Conservation (phyloP, 92 coral and sea anemone genomes). For the Epizoanthus rinbou region DNA sequence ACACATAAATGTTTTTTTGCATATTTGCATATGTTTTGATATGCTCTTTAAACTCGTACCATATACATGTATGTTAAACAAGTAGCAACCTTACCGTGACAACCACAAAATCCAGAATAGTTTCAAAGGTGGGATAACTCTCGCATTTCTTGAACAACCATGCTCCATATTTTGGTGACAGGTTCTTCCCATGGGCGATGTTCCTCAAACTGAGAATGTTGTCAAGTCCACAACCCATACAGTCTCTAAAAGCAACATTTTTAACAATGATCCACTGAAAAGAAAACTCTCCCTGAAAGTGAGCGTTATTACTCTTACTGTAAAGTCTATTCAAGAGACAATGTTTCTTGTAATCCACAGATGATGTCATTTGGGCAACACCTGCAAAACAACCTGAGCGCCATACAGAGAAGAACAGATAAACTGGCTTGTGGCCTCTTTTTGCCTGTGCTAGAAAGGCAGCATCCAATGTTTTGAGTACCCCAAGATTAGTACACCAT, state of each 20-base stretch:
- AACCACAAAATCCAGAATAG: conserved; percentile 6
- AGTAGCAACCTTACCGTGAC: conserved; percentile 5
- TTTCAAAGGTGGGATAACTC: not conserved
- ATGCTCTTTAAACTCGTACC: no score
- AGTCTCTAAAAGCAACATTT: not conserved
- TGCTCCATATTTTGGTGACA: not conserved
- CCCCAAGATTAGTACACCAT: conserved; percentile 31
- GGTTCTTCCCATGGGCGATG: not conserved
- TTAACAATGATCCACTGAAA: conserved; percentile 50
- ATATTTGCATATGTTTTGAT: no score
- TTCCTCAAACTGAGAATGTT: not conserved
- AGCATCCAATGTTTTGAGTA: conserved; percentile 25
- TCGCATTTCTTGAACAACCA: conserved; percentile 25
- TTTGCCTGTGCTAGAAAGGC: conserved; percentile 26
- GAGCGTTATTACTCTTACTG: not conserved
- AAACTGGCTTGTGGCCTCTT: conserved; percentile 27
- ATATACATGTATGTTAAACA: no score
- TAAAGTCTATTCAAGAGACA: conserved; percentile 28
- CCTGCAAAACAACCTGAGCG: conserved; percentile 47
- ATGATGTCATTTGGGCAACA: conserved; percentile 55
- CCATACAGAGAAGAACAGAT: conserved; percentile 42
- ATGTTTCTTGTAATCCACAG: conserved; percentile 41
- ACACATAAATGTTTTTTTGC: no score
- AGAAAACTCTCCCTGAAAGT: conserved; percentile 20
- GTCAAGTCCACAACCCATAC: not conserved